phyloP scores from a whole-genome alignment of 2,113 vertebrate species.

The Rhineura floridana region DNA sequence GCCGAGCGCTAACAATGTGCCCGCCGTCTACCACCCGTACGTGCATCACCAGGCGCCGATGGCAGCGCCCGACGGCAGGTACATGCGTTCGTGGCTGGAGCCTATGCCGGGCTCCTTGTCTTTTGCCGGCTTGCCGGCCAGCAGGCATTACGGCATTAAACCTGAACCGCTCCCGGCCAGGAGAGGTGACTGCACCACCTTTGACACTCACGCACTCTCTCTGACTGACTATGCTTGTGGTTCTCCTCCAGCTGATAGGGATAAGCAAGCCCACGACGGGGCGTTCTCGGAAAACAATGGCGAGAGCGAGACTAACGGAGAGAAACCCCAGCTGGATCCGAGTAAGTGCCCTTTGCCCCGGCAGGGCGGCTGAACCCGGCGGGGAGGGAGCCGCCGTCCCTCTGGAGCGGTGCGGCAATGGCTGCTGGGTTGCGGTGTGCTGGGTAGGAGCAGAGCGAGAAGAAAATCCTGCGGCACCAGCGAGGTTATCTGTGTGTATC shows the following conservation, averaged over 20 bases:
- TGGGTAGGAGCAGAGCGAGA: not conserved
- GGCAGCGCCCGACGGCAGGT: constrained; percentile 89
- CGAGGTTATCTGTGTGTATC: not conserved
- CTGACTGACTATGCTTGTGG: constrained; percentile 91
- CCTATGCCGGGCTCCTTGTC: constrained; percentile 91
- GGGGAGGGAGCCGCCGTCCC: not conserved
- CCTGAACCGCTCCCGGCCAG: constrained; percentile 90
- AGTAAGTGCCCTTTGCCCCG: constrained; percentile 80
- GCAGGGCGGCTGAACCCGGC: not conserved
- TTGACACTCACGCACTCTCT: constrained; percentile 92
- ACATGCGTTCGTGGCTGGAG: constrained; percentile 95
- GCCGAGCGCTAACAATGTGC: constrained; percentile 83
- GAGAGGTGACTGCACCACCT: constrained; percentile 86
- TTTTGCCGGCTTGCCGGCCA: constrained; percentile 91
- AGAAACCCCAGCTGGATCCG: constrained; percentile 85
- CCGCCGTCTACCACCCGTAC: constrained; percentile 90
- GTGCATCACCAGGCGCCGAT: constrained; percentile 86
- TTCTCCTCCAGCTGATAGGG: constrained; percentile 87
- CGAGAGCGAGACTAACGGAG: constrained; percentile 82
- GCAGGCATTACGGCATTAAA: constrained; percentile 95
- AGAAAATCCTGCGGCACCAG: not conserved
- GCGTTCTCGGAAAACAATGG: constrained; percentile 83
- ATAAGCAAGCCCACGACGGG: constrained; percentile 85
- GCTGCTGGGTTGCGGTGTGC: not conserved
- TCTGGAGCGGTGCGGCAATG: constrained; percentile 5